Percentiles rank a stretch among this genome's conserved stretches.
These are phyloP conservation scores for Gymnothorax reevesii DNA, from an alignment of 2,797 vertebrate genomes.

Conservation along the genomic window DNA sequence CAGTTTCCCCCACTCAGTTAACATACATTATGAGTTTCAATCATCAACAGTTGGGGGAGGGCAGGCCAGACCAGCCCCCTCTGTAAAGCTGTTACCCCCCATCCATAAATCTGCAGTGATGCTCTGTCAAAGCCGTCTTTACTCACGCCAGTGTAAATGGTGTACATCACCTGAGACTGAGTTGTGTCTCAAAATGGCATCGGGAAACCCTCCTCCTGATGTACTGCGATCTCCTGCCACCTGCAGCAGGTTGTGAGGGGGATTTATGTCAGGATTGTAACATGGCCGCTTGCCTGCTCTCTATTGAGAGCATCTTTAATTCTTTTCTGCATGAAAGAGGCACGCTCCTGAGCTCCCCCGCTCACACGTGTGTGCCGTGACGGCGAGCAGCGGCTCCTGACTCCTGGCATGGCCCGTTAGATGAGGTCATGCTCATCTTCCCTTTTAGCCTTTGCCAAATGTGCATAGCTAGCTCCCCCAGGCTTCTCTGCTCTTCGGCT, in stretches of 20 bases:
- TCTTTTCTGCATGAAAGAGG: background rate
- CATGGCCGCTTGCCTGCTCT: background rate
- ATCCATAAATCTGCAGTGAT: background rate
- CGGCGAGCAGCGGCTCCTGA: background rate
- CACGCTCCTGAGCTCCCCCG: background rate
- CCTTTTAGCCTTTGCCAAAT: constrained; percentile 23
- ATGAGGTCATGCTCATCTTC: constrained; percentile 34
- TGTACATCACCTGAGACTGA: background rate
- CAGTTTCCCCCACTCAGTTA: no score
- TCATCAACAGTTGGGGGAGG: no score
- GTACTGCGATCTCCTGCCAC: background rate
- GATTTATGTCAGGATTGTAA: background rate
- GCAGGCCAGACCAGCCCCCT: no score
- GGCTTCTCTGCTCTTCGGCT: constrained; percentile 22
- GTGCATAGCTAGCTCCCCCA: constrained; percentile 25
- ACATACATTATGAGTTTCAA: no score
- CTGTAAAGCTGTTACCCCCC: no score
- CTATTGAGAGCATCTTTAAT: constrained; percentile 9
- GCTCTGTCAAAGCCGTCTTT: background rate
- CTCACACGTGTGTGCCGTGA: background rate
- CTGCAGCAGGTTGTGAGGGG: background rate
- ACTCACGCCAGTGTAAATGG: background rate
- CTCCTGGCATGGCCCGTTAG: constrained; percentile 10
- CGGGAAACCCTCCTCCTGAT: background rate
- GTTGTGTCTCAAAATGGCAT: background rate